Evolutionary conservation across 2,797 vertebrate genomes (phyloP).

Genomic region (Ceyx erithaca): DNA sequence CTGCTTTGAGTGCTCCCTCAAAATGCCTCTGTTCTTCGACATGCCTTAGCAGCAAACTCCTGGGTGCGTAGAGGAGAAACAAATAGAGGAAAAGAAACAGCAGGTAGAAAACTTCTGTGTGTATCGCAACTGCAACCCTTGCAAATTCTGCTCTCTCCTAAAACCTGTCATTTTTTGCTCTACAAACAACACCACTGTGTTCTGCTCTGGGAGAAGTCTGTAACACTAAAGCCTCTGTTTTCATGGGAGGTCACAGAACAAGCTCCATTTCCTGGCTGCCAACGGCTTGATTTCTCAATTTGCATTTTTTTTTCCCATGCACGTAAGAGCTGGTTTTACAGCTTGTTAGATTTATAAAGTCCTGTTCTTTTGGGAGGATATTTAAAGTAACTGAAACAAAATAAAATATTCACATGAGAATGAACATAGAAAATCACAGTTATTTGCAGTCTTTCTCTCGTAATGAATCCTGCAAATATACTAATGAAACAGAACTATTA

Average conservation of each 20-base stretch:
- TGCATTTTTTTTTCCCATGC: background rate
- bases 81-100: background rate
- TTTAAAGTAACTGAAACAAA: background rate
- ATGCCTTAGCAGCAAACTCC: background rate
- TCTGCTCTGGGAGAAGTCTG: background rate
- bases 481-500: background rate
- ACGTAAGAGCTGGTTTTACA: background rate
- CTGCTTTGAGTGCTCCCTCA: background rate
- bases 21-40: background rate
- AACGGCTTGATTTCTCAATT: background rate
- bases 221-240: background rate
- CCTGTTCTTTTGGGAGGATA: background rate
- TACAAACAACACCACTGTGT: background rate
- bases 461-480: background rate
- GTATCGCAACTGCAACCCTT: background rate
- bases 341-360: background rate
- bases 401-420: background rate
- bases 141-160: background rate
- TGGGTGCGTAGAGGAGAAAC: background rate
- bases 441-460: background rate
- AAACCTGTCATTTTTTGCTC: background rate
- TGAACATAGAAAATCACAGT: background rate
- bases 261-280: background rate
- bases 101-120: background rate
- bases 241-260: background rate